Base-by-base conservation (phyloP, 2,113 vertebrate genomes). In the Guaruba guarouba region DNA sequence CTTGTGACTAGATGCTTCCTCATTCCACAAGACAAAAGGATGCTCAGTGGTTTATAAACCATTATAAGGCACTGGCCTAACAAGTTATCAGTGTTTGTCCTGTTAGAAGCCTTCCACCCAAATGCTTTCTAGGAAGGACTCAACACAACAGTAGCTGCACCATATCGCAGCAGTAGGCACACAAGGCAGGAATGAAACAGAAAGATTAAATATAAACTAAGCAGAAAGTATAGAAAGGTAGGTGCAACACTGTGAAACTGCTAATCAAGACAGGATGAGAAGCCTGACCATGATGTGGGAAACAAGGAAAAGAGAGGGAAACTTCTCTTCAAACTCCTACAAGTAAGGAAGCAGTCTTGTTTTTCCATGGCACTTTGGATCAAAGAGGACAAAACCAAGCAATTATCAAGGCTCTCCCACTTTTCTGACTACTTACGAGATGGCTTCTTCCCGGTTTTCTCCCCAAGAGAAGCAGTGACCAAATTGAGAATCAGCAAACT, bases 381-480 rank as follows among this genome's bases (percentile, higher is more conserved):
- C 66, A 68, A 27, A 75, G 33, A 63, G 29, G 13, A 63, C 37
- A 31, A 90, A 51, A 13, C 13, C 12, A 44, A 91, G 57, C 18
- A 2, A 7, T 20, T 37, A 18, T 33, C 86, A 67, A 63, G 82
- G 20, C 23, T 39, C 39, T 17, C 24, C 18, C 48, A 16, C 49
- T 51, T 33, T 13, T 18, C 61, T 86, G 57, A 77, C 79, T 86
- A 98, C 99, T 99, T 83, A 99, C 99, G 99, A 99, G 97, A 99
- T 99, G 84, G 99, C 99, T 97, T 99, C 99, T 94, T 99, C 99
- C 20, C 99, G 98, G 95, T 99, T 99, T 97, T 99, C 99, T 92
- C 99, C 99, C 99, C 99, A 99, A 11, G 99, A 99, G 97, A 99
- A 99, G 96, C 99, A 99, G 96, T 99, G 99, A 37, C 99, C 99